These are phyloP conservation scores for Neotoma lepida DNA, from an alignment of 2,113 vertebrate species.

Conservation along the genomic window DNA sequence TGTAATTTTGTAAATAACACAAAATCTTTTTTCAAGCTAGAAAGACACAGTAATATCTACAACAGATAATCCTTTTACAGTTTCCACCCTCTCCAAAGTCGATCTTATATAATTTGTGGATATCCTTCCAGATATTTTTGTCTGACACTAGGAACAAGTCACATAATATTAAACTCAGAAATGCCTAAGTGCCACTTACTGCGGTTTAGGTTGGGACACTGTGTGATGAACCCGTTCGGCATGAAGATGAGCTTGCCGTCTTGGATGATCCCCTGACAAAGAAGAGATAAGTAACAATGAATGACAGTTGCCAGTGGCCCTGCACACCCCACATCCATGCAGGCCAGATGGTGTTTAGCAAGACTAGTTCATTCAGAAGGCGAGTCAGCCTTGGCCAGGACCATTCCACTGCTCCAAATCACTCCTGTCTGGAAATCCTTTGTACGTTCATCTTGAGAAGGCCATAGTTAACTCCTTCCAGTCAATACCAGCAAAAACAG, in stretches of 20 bases:
- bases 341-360: neutral
- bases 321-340: neutral
- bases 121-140: neutral
- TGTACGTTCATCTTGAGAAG: conserved; percentile 19
- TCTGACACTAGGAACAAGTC: conserved; percentile 39
- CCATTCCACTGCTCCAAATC: neutral
- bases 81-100: neutral
- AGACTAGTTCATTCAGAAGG: neutral
- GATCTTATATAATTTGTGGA: neutral
- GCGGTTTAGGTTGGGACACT: conserved; percentile 98
- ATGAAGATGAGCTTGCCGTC: conserved; percentile 95
- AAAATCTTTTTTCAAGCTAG: neutral
- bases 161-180: conserved; percentile 11
- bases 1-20: neutral
- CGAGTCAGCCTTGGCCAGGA: neutral
- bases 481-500: neutral
- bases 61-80: neutral
- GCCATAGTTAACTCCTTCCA: neutral
- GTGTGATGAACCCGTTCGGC: conserved; percentile 94
- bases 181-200: conserved; percentile 89
- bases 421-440: neutral
- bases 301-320: neutral
- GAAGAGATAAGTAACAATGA: conserved; percentile 80
- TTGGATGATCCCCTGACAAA: conserved; percentile 92
- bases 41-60: neutral